Evolutionary conservation across 2,888 invertebrate species (phyloP), one percentile per base, ranked within the genome.

Genomic region (Andrena bucephala): DNA sequence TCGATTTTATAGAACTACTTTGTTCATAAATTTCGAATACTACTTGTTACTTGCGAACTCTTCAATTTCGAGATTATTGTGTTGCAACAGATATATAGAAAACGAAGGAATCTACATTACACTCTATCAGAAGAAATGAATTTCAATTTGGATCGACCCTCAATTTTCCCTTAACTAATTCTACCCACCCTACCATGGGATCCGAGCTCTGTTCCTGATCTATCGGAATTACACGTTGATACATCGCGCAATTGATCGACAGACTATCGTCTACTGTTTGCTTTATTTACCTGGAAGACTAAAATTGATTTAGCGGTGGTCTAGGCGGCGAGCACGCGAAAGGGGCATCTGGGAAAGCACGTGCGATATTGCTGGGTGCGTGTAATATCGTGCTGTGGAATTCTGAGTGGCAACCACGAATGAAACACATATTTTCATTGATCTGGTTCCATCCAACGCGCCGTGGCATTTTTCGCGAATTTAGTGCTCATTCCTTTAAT

Each of bases 351-450:
- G 16, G 52, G 48, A 8, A 48, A 69, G 36, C 65, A 79, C 75
- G 68, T 74, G 75, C 78, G 73, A 70, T 75, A 85, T 85, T 80
- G 77, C 77, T 42, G 2, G 27, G 68, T 50, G 67, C 67, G 67
- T 68, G 75, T 27, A 78, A 84, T 84, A 74, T 60, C 67, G 48
- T 29, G 29, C 63, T 48, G 36, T n/a, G 76, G 71, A 83, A 85
- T 85, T 74, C 85, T 71, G 60, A 75, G 33, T 50, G 68, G 54
- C 31, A 13, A 65, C 52, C 50, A 60, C 36, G 13, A 52, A 36
- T 29, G 20, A 36, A 62, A 62, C 8, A 20, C 20, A 24, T 57
- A 8, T 57, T 54, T 20, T 24, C 54, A n/a, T 54, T 54, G 20
- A 20, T 20, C 54, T 54, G n/a, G 20, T 20, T 54, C 3, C 52